Percentiles rank a stretch among this genome's conserved stretches.
These are phyloP conservation scores for Rhingia rostrata DNA, from an alignment of 2,888 invertebrate genomes.

Conservation along the genomic window DNA sequence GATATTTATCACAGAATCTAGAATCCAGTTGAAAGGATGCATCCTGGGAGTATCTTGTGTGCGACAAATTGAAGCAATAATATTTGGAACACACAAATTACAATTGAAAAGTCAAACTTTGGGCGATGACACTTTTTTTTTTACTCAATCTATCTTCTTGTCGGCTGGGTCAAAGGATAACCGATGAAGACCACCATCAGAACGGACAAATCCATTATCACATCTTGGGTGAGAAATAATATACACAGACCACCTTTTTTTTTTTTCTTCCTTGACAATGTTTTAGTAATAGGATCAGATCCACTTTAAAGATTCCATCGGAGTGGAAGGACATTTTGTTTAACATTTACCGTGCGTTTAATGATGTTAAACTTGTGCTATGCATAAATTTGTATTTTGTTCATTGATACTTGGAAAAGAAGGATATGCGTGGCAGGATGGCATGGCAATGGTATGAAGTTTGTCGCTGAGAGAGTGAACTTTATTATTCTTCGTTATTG, in stretches of 20 bases:
- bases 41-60: constrained; percentile 48
- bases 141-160: constrained; percentile 50
- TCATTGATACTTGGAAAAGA: constrained; percentile 26
- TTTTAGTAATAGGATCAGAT: constrained; percentile 39
- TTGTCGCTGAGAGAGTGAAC: constrained; percentile 29
- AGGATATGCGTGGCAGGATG: constrained; percentile 1
- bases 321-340: constrained; percentile 33
- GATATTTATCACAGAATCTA: neutral
- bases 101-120: constrained; percentile 31
- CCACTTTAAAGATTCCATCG: neutral
- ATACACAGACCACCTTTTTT: constrained; percentile 38
- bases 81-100: constrained; percentile 50
- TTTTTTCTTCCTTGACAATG: constrained; percentile 18
- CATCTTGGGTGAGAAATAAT: constrained; percentile 19
- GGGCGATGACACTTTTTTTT: constrained; percentile 61
- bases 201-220: constrained; percentile 43
- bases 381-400: constrained; percentile 68
- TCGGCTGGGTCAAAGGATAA: constrained; percentile 58
- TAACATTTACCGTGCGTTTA: constrained; percentile 31
- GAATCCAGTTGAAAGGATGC: constrained; percentile 11
- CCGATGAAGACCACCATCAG: constrained; percentile 49
- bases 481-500: constrained; percentile 5
- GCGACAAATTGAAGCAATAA: constrained; percentile 66
- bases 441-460: constrained; percentile 20
- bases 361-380: constrained; percentile 65